Conservation (phyloP, 2,113 vertebrate species). For the Coryphaenoides rupestris region DNA sequence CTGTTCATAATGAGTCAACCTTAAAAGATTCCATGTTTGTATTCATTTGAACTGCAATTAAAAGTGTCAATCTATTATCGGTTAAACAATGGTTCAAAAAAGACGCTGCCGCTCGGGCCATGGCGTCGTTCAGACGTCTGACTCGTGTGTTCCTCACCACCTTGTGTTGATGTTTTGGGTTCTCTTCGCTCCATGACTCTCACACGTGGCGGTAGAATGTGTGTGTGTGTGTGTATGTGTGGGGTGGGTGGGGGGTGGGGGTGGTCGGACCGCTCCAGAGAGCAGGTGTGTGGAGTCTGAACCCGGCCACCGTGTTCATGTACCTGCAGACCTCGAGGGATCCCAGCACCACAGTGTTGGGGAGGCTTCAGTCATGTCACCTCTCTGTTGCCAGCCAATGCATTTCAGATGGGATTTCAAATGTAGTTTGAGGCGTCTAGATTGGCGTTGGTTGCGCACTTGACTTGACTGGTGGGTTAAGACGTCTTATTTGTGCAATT, state of each 20-base stretch:
- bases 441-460: background rate
- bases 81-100: background rate
- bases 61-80: conserved; percentile 3
- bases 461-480: background rate
- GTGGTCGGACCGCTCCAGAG: conserved; percentile 6
- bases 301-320: conserved; percentile 1
- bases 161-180: conserved; percentile 27
- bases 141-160: conserved; percentile 29
- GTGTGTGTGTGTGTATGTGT: too few species aligned
- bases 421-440: background rate
- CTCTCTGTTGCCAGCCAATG: background rate
- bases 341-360: background rate
- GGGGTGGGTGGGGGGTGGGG: too few species aligned
- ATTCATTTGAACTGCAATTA: conserved; percentile 14
- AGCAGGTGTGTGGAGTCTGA: background rate
- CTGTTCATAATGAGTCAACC: too few species aligned
- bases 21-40: background rate
- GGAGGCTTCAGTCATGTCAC: background rate
- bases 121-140: conserved; percentile 12
- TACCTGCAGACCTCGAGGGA: background rate
- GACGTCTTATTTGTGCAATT: background rate
- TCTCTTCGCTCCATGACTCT: conserved; percentile 26
- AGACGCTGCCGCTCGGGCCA: too few species aligned
- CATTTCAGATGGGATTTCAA: background rate
- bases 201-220: conserved; percentile 27